Conservation (phyloP, 2,797 vertebrate species). For the Okamejei kenojei region DNA sequence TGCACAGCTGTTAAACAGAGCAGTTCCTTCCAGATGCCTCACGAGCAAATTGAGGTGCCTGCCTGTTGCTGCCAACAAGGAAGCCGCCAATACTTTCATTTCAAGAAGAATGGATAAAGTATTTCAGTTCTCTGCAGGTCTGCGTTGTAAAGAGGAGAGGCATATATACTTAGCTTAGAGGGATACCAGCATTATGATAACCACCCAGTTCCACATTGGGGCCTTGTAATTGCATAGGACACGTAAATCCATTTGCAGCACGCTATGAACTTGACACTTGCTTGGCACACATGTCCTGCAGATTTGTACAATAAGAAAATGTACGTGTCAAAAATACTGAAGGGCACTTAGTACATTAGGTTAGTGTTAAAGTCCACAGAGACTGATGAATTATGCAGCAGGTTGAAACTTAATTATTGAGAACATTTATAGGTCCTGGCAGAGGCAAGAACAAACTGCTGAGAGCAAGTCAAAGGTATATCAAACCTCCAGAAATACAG, state of each 20-base stretch:
- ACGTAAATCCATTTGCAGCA: background rate
- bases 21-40: background rate
- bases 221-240: background rate
- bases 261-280: background rate
- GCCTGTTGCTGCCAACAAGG: background rate
- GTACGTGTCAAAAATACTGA: background rate
- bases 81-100: background rate
- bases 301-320: background rate
- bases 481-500: background rate
- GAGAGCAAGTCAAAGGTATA: background rate
- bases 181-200: background rate
- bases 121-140: background rate
- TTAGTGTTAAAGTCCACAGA: background rate
- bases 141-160: background rate
- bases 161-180: no score
- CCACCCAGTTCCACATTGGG: background rate
- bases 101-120: background rate
- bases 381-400: slow-evolving; percentile 4
- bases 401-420: background rate
- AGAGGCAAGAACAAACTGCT: background rate
- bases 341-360: slow-evolving; percentile 22
- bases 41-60: background rate
- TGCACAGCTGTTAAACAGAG: background rate
- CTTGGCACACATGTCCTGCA: background rate
- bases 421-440: background rate